Evolutionary conservation across 2,888 invertebrate species (phyloP), one percentile per base, ranked within the genome.

Genomic region (Meloe dianella): DNA sequence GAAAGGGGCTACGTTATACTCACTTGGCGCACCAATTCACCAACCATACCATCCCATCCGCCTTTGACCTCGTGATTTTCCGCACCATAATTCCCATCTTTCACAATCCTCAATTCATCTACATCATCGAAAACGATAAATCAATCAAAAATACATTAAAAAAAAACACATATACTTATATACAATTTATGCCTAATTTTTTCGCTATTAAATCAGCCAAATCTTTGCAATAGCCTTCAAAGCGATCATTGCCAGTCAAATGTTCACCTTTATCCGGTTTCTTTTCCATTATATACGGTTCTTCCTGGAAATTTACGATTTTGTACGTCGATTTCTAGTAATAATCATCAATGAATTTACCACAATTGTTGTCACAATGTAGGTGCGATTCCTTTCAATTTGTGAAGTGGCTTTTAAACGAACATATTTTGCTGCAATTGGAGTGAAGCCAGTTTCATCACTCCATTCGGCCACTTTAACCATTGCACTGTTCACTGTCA

Each of bases 401-500:
- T 91, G 90, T 4, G 88, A 85, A 17, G 90, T 89, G 0, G 92
- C 90, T 71, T 89, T 89, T 24, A 92, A 85, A 68, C 93, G 88
- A 35, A 90, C 88, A 77, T 92, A 92, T 83, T 92, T 94, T 7
- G 92, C 90, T 4, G 92, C 89, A 29, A 91, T 87, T 0, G 92
- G 87, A 69, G 88, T 89, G 74, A 95, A 89, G 4, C 95, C 94
- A 22, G 88, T 87, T 71, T 89, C 89, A 76, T 95, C 95, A 20
- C 91, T 92, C 95, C 95, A 96, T 79, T 94, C 92, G 22, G 94
- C 95, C 8, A 95, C 92, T 88, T 95, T 95, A 20, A 95, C 90
- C 92, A 95, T 93, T 30, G 94, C 94, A 79, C 95, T 95, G 79
- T 96, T 94, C 65, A 95, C 92, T 5, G 96, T 96, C 94, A 97